phyloP scores from a whole-genome alignment of 2,797 vertebrate genomes.

The Columba guinea region DNA sequence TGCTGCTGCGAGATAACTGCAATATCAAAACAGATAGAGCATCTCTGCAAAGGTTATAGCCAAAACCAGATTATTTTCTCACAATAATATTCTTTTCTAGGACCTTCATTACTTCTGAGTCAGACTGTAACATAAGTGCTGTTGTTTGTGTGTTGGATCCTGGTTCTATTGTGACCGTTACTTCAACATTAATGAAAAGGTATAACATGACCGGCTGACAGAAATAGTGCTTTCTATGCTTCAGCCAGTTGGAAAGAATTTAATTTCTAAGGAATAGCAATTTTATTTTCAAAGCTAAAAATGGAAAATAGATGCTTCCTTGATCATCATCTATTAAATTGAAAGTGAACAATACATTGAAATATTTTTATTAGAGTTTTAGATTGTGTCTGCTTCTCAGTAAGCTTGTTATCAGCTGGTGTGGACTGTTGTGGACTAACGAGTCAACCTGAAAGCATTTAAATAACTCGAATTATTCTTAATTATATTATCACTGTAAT shows the following conservation, averaged over 20 bases:
- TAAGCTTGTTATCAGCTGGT: not conserved
- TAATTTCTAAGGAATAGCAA: not conserved
- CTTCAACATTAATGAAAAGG: conserved; percentile 58
- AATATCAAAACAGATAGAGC: not conserved
- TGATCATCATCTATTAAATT: not conserved
- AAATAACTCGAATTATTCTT: not conserved
- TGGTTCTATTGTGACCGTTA: conserved; percentile 13
- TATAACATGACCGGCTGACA: not conserved
- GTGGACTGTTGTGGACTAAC: not conserved
- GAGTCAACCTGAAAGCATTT: not conserved
- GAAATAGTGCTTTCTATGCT: not conserved
- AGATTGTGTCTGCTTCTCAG: not conserved
- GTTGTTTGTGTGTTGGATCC: not conserved
- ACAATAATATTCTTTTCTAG: not conserved
- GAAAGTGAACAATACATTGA: not conserved
- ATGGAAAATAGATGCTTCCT: not conserved
- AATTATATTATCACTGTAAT: not conserved
- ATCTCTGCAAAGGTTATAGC: not conserved
- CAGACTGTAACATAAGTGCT: not conserved
- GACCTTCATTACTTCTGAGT: not conserved
- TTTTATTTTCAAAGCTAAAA: conserved; percentile 2
- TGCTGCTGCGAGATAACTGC: not conserved
- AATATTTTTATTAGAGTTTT: not conserved
- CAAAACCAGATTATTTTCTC: not conserved
- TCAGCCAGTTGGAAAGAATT: conserved; percentile 12